Conservation (phyloP, 2,888 invertebrate species). For the Calliscelio sp. region DNA sequence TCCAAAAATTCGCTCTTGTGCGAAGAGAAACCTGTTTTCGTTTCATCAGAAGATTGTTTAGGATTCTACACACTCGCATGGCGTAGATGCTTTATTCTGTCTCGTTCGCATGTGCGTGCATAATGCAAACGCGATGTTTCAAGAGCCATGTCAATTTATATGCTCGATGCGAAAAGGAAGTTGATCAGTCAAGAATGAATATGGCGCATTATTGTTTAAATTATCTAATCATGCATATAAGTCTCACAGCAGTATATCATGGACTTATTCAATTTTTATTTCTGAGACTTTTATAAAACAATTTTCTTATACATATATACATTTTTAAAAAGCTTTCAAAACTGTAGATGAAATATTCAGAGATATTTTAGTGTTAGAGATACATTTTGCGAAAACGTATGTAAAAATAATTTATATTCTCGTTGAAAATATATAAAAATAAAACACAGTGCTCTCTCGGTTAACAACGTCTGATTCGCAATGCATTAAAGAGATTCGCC, state of each 20-base stretch:
- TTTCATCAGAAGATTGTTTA: slow-evolving; percentile 78
- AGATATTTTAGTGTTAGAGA: too few relatives aligned
- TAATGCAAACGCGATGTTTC: slow-evolving; percentile 65
- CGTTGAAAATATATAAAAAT: slow-evolving; percentile 23
- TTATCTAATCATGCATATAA: slow-evolving; percentile 63
- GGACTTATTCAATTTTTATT: too few relatives aligned
- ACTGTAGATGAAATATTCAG: too few relatives aligned
- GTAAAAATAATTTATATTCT: slow-evolving; percentile 8
- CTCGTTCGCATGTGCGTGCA: slow-evolving; percentile 72
- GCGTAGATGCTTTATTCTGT: slow-evolving; percentile 68
- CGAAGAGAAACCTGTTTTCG: slow-evolving; percentile 79
- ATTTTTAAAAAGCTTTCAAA: too few relatives aligned
- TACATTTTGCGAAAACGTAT: neutral
- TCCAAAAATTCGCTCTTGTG: slow-evolving; percentile 73
- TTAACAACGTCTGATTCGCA: slow-evolving; percentile 23
- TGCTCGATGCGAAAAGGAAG: slow-evolving; percentile 68
- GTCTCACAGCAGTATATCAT: too few relatives aligned
- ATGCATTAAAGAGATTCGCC: slow-evolving; percentile 53
- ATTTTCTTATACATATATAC: too few relatives aligned
- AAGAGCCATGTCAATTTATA: slow-evolving; percentile 67
- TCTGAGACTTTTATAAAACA: too few relatives aligned
- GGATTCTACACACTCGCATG: slow-evolving; percentile 76
- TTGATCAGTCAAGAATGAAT: slow-evolving; percentile 65
- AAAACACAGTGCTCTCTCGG: neutral
- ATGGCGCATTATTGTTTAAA: slow-evolving; percentile 62